Percentiles rank a stretch among this genome's conserved stretches.
phyloP scores from a whole-genome alignment of 2,888 invertebrate species.

The Camptogramma bilineatum region DNA sequence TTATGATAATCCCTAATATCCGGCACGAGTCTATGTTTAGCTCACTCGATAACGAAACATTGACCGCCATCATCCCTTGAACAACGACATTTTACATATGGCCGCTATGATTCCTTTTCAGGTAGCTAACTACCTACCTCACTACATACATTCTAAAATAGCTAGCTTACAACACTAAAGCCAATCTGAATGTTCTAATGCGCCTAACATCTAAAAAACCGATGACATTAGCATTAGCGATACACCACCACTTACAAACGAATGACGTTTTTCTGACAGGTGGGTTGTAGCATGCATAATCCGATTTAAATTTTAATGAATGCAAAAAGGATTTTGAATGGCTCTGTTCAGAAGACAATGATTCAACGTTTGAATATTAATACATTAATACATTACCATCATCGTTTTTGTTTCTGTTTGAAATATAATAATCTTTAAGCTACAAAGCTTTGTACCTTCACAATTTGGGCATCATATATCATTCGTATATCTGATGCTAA shows the following conservation, averaged over 20 bases:
- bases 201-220: constrained; percentile 9
- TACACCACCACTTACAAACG: constrained; percentile 35
- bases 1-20: constrained; percentile 85
- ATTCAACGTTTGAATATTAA: constrained; percentile 35
- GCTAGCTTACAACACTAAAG: neutral
- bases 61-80: constrained; percentile 51
- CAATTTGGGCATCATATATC: constrained; percentile 37
- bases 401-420: constrained; percentile 18
- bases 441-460: constrained; percentile 10
- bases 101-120: neutral
- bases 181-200: neutral
- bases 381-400: constrained; percentile 29
- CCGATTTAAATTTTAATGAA: constrained; percentile 28
- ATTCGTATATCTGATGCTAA: constrained; percentile 45
- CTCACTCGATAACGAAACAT: constrained; percentile 59
- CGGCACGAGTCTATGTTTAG: constrained; percentile 79
- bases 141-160: neutral
- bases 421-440: constrained; percentile 13
- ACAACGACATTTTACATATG: constrained; percentile 11
- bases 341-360: constrained; percentile 32
- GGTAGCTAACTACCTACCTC: neutral
- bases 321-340: constrained; percentile 34
- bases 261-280: constrained; percentile 39
- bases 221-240: constrained; percentile 54
- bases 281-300: constrained; percentile 38